Base-by-base conservation (phyloP, 2,113 vertebrate genomes). In the Lonchura striata region DNA sequence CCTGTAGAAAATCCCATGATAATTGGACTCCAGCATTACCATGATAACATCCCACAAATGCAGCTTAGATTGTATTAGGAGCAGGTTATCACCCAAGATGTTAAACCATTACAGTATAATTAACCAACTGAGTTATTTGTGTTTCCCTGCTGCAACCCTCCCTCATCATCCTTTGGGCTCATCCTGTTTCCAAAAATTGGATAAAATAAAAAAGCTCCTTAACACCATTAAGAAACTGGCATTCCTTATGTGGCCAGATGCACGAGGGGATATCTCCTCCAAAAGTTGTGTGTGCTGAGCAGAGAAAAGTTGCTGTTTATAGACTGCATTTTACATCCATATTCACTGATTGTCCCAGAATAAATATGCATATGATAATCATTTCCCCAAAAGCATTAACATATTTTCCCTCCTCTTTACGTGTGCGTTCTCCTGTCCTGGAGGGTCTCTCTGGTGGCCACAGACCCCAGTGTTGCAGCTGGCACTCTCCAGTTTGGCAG, bases 41-140 rank as follows among this genome's bases (percentile, higher is more conserved):
- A 7, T 6, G 8, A 46, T 21, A 52, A 83, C 14, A 53, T 2
- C 57, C 18, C 66, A 61, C 19, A 90, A 76, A 61, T 1, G 6
- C n/a, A 65, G 24, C 6, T 69, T 6, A 49, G 24, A 30, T 16
- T 17, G 31, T n/a, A 6, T 37, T 37, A 49, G 33, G 46, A 53
- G 30, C 25, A 77, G 28, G 4, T 49, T 57, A 27, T 28, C 33
- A 80, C 21, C 49, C 63, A 28, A 53, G 37, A 49, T 1, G 4
- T 35, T 63, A 52, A 71, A 60, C 25, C 10, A 17, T 31, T 23
- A 16, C 13, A 33, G 35, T 1, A 15, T 3, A 1, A 37, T 87
- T 44, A 71, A 68, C 20, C 1, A 8, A 6, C 5, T 0, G 0
- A 77, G 15, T 9, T 28, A 15, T 41, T 65, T 52, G 4, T 11